Evolutionary conservation across 30 jellyfish, hydroid and myxozoan species (phyloP).

Genomic region (Cassiopea xamachana): DNA sequence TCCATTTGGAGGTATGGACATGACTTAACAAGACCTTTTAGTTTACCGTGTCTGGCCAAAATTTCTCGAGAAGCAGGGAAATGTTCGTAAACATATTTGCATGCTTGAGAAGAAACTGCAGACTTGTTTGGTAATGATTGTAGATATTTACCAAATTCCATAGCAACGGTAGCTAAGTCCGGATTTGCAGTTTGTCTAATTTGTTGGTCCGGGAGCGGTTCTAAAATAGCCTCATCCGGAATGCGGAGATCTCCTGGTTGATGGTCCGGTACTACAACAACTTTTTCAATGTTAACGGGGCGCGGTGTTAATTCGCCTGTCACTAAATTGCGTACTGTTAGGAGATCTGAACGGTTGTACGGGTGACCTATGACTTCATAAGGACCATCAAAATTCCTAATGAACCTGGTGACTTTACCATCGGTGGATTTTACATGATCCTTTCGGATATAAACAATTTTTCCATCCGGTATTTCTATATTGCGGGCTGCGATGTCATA

Average conservation of each 20-base stretch:
- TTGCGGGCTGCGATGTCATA: background rate
- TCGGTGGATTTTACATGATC: too few species aligned
- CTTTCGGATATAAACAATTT: too few species aligned
- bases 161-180: background rate
- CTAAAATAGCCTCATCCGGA: background rate
- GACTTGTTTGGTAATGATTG: background rate
- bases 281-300: background rate
- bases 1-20: too few species aligned
- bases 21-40: too few species aligned
- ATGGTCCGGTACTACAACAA: constrained; percentile 3
- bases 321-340: too few species aligned
- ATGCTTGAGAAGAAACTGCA: background rate
- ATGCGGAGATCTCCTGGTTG: constrained; percentile 21
- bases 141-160: background rate
- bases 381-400: background rate
- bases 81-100: background rate
- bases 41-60: too few species aligned
- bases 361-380: too few species aligned
- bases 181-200: constrained; percentile 47
- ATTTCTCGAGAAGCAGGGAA: too few species aligned
- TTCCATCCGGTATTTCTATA: background rate
- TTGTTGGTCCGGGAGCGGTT: background rate
- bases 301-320: constrained; percentile 26
- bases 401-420: constrained; percentile 1
- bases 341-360: too few species aligned